Base-by-base conservation (phyloP, 2,113 vertebrate species). In the Ploceus nigricollis region DNA sequence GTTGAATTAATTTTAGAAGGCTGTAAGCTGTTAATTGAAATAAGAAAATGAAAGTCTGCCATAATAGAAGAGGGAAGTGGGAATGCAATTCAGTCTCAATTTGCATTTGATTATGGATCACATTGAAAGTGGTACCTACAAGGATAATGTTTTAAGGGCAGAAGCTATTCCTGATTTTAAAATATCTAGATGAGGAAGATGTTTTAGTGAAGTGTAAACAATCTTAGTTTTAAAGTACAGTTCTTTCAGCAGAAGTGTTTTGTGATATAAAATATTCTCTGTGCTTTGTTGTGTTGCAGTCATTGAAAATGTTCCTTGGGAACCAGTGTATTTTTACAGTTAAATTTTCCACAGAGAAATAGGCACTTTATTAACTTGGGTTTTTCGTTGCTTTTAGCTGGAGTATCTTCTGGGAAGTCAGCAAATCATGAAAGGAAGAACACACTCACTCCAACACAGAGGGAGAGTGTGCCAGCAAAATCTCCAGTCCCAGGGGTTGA, bases 401-500 rank as follows among this genome's bases (percentile, higher is more conserved):
- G 96, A 35, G 96, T 99, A 90, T 97, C 98, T 90, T 97, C 99
- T 89, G 98, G 98, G 57, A 99, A 99, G 97, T 96, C 99, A 89
- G 93, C 97, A 66, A 98, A 98, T 85, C 99, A 99, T 11, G 99
- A 99, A 94, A 98, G 99, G 94, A 99, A 99, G 97, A 99, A 98
- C 47, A 97, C 99, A 12, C 98, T 99, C 93, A 99, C 99, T 22
- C 99, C 99, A 4, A 99, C 99, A 12, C 99, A 99, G 94, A 98
- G 99, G 73, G 99, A 99, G 76, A 99, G 97, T 37, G 96, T 99
- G 79, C 97, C 99, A 16, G 98, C 99, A 37, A 99, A 99, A 97
- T 99, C 99, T 35, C 99, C 99, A 1, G 99, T 99, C 39, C 98
- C 98, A 1, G 98, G 98, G 8, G 98, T 98, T 24, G 99, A 99